Evolutionary conservation across 2,113 vertebrate species (phyloP).

Genomic region (Dromas ardeola): DNA sequence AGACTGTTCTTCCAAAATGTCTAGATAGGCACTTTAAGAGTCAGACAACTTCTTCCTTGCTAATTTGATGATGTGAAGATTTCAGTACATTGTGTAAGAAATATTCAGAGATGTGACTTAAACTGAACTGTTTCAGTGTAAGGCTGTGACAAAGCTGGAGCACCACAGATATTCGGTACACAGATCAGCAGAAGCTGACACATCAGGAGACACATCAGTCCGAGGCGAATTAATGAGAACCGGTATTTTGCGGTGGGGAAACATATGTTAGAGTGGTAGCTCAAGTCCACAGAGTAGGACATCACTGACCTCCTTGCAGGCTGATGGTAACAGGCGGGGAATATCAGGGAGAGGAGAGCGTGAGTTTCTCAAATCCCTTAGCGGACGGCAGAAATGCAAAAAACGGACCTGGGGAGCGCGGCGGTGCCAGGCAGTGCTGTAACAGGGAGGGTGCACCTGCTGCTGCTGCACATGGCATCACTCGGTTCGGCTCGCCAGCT

Average conservation of each 20-base stretch:
- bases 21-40: not conserved
- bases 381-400: not conserved
- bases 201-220: not conserved
- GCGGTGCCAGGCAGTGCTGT: not conserved
- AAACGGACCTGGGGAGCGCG: not conserved
- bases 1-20: too few relatives aligned
- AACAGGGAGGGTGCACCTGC: not conserved
- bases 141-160: not conserved
- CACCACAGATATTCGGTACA: not conserved
- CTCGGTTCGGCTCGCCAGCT: not conserved
- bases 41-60: not conserved
- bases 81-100: not conserved
- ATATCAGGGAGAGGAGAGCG: not conserved
- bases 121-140: not conserved
- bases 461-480: not conserved
- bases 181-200: not conserved
- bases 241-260: not conserved
- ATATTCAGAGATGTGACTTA: not conserved
- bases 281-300: not conserved
- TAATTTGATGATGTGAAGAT: too few relatives aligned
- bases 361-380: not conserved
- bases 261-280: fast-evolving
- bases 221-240: not conserved
- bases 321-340: not conserved
- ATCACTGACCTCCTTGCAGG: not conserved